Evolutionary conservation across 2,113 vertebrate species (phyloP), one percentile per base, ranked within the genome.

Genomic region (Reinhardtius hippoglossoides): DNA sequence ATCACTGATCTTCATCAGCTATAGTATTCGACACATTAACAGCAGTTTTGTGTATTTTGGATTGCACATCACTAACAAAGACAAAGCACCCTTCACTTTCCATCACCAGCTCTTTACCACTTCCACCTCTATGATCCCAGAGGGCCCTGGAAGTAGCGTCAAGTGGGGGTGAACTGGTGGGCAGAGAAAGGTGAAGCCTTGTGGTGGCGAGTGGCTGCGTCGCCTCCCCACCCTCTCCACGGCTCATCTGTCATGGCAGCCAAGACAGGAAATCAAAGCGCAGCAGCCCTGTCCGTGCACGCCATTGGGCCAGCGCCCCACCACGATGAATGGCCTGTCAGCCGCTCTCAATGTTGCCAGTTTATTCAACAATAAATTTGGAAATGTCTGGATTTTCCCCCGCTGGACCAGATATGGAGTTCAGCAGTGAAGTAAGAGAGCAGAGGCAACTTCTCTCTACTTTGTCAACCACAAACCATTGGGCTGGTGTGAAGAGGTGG

Each of bases 341-440:
- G 75, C 86, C 37, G 60, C 85, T 81, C 72, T 84, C 84, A 70
- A 71, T 62, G 59, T 79, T 89, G 88, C 88, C 88, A 88, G 87
- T 93, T 94, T 94, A 94, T 94, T 93, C 88, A 92, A 89, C 90
- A 67, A 93, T 93, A 92, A 88, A 94, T 92, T 93, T 93, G 87
- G 82, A 91, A 92, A 94, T 91, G 91, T 90, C 93, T 90, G 86
- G 76, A 87, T 82, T 84, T 91, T 75, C 88, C 89, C 89, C 82
- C 75, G 54, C 52, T 21, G 68, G 86, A 81, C 81, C 70, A 70
- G 60, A 80, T 83, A 85, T 48, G 44, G 14, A 54, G 74, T 82
- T 83, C 80, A 91, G 84, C 68, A 82, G 76, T 78, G 74, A 67
- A 74, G 82, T 82, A 58, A 57, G 37, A 68, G 71, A 77, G 70